Base-by-base conservation (phyloP, 2,797 vertebrate genomes). In the Cheirogaleus major region DNA sequence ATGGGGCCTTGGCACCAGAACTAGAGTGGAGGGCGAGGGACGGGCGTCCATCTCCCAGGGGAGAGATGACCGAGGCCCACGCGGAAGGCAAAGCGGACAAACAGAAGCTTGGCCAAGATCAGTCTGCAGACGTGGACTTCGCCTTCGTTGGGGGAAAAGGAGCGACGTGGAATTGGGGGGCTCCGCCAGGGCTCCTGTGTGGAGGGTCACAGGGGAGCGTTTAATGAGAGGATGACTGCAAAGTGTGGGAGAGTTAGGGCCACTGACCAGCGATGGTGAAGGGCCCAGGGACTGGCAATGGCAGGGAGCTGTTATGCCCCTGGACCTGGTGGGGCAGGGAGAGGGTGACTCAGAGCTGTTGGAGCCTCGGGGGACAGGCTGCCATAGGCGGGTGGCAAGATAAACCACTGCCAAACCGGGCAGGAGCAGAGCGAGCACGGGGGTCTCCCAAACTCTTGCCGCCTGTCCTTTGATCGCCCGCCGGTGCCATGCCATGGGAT, bases 31-130 rank as follows among this genome's bases (percentile, higher is more conserved):
- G 98, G 98, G 98, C 98, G 99, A 99, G 99, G 97, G 98, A 98
- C 98, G 98, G 99, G 99, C 99, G 99, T 98, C 99, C 99, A 99
- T 99, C 98, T 98, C 91, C 95, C 96, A 98, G 98, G 98, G 99
- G 98, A 98, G 99, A 98, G 98, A 98, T 99, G 99, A 99, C 99
- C 99, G 99, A 99, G 99, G 98, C 98, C 98, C 98, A 99, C 98
- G 98, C 63, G 98, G 96, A 96, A 96, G 97, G 86, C 95, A 95
- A 96, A 96, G 85, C 79, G 79, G 86, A 95, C 96, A 97, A 95
- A 96, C 91, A 89, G 65, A 91, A 97, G 96, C 96, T 84, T 85
- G 25, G 78, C 63, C 48, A 72, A 78, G 97, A 95, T 87, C 97
- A 12, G 94, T 96, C 41, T 41, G 22, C 85, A 72, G 45, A 32